Base-by-base conservation (phyloP, 2,797 vertebrate genomes). In the Linurgus olivaceus region DNA sequence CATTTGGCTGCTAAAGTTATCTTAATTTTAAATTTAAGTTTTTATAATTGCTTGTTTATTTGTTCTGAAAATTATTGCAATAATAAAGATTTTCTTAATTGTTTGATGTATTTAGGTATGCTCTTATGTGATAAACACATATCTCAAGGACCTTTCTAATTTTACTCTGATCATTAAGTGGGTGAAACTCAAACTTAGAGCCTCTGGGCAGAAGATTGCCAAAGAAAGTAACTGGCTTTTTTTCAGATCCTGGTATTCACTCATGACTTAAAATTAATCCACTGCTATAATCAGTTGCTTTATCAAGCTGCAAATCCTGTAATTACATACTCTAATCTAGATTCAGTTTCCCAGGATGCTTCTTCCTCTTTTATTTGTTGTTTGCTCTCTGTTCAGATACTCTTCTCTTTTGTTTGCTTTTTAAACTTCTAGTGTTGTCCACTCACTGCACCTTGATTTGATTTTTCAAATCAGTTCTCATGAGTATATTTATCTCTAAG, bases 301-400 rank as follows among this genome's bases (percentile, higher is more conserved):
- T 90, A 91, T 91, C 79, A 90, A 80, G 38, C 82, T 88, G 33
- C 26, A 94, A 94, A 91, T 91, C 76, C 82, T 86, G 48, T 90
- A 93, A 88, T 88, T 94, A 77, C 37, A 80, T 67, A n/a, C 73
- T 48, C 17, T 84, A 74, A 88, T 93, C 65, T 86, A 77, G 47
- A 54, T 75, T 31, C 45, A 24, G 14, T 84, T 94, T 94, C 88
- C 81, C 73, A 66, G 44, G 66, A 28, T 88, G 24, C 15, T 58
- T 80, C 17, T 20, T 67, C 38, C 29, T 66, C 58, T 86, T 61
- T 77, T 72, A 77, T 86, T 82, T 72, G 23, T 83, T 85, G 6
- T 90, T 74, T 90, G 20, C 54, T 77, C 31, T 88, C 55, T 83
- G 48, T 67, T 85, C 62, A 83, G 57, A 55, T 72, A 62, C 14